Base-by-base conservation (phyloP, 2,888 invertebrate species). In the Bombyx huttoni region DNA sequence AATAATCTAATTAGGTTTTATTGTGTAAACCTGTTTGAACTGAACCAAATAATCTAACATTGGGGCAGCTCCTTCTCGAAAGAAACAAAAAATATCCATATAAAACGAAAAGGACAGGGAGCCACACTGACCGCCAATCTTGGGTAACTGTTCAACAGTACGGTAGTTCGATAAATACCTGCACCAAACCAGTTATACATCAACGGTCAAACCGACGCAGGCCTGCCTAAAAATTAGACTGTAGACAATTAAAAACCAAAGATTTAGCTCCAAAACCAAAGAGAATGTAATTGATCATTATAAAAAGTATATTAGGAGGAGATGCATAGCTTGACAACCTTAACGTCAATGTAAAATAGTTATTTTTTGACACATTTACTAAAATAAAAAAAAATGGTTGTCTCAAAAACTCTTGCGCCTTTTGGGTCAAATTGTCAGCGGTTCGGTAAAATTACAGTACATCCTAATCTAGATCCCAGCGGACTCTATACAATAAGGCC, bases 401-500 rank as follows among this genome's bases (percentile, higher is more conserved):
- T 49, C 45, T 49, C 47, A 3, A 63, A 60, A 14, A 56, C 53
- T 0, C 47, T 34, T 13, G 54, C 49, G n/a, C 50, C 60, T 10
- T 86, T 86, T 50, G 75, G 75, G 5, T 60, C 70, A 0, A 58
- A 56, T 7, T 57, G 57, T 9, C 63, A 70, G 51, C 68, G 85
- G 52, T 84, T 84, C 56, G 79, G 74, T 8, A 73, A 58, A 60
- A 65, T 74, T 34, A 75, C 76, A 14, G 57, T 58, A 10, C 86
- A 87, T 59, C 86, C 86, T 1, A 61, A 56, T 13, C 65, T 87
- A 51, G 84, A 87, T 54, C 73, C 68, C 2, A 73, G 62, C 51
- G 86, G 84, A 7, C 60, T 82, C 5, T 75, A 74, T 50, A 40
- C 62, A 1, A 54, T 13, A 9, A 64, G 72, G 49, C 68, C 77